A percentile compares a stretch with the other conserved stretches of the same genome.
Conservation (phyloP, 2,888 invertebrate species). For the Leptopterna dolabrata region DNA sequence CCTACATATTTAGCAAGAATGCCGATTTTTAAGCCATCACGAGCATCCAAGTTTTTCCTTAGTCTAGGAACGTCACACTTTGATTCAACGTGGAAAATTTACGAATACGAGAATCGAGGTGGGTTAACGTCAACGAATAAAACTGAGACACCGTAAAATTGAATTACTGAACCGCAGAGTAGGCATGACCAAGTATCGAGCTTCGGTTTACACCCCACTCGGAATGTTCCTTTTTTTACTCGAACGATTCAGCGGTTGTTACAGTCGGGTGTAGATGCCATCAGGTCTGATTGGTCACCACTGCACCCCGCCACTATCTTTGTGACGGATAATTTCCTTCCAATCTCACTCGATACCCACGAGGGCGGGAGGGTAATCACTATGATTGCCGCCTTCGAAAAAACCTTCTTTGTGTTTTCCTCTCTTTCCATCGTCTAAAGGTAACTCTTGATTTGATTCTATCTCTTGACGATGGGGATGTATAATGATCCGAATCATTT, state of each 20-base stretch:
- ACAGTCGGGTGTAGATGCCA: slow-evolving; percentile 13
- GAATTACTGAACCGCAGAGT: background rate
- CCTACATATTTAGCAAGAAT: too few species aligned
- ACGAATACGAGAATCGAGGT: too few species aligned
- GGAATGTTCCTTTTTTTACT: background rate
- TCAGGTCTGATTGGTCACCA: slow-evolving; percentile 21
- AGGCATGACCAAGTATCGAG: background rate
- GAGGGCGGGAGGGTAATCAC: background rate
- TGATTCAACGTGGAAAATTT: too few species aligned
- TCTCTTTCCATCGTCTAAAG: slow-evolving; percentile 10
- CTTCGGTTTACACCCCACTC: background rate
- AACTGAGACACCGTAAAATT: too few species aligned
- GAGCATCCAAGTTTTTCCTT: too few species aligned
- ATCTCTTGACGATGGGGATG: slow-evolving; percentile 19
- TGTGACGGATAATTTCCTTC: slow-evolving; percentile 14
- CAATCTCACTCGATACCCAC: slow-evolving; percentile 16
- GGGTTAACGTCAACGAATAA: too few species aligned
- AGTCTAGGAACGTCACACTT: too few species aligned
- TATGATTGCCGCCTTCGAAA: slow-evolving; percentile 16
- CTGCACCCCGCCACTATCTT: slow-evolving; percentile 15
- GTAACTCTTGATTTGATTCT: slow-evolving; percentile 30
- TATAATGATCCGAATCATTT: slow-evolving; percentile 37
- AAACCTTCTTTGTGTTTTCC: background rate
- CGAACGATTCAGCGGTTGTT: slow-evolving; percentile 10
- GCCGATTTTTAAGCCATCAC: too few species aligned